phyloP scores from a whole-genome alignment of 1,140 invertebrate genomes.

The Andricus grossulariae region DNA sequence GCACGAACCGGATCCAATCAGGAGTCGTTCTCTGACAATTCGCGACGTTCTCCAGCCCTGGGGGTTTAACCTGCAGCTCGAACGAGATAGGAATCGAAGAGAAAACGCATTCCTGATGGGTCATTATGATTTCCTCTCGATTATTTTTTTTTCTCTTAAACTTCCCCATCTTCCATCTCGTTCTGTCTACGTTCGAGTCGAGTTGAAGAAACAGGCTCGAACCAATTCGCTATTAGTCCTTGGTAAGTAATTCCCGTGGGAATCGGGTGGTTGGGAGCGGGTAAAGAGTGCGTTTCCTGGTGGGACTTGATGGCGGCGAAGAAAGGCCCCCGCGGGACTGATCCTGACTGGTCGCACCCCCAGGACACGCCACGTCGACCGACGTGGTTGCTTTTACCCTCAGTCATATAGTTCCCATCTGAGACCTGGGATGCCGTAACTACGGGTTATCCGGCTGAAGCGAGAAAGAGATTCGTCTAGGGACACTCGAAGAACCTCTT shows the following conservation, averaged over 20 bases:
- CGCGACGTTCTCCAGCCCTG: constrained; percentile 34
- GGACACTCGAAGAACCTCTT: constrained; percentile 38
- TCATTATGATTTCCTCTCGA: constrained; percentile 46
- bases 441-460: constrained; percentile 35
- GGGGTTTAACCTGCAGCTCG: constrained; percentile 38
- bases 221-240: constrained; percentile 65
- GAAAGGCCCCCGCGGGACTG: constrained; percentile 63
- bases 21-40: constrained; percentile 33
- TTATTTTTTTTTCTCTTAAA: constrained; percentile 6
- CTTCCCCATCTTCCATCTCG: not conserved
- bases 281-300: constrained; percentile 34
- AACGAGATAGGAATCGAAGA: constrained; percentile 33
- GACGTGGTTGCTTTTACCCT: constrained; percentile 41
- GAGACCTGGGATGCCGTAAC: constrained; percentile 45
- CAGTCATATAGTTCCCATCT: constrained; percentile 28
- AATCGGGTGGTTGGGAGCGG: constrained; percentile 58
- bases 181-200: not conserved
- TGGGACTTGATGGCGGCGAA: constrained; percentile 37
- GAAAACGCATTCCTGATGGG: constrained; percentile 41
- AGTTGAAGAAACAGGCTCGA: not conserved
- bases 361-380: constrained; percentile 53
- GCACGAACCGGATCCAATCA: constrained; percentile 49
- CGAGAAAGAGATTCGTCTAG: constrained; percentile 12
- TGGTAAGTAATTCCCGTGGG: constrained; percentile 71
- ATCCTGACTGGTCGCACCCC: constrained; percentile 64